These are phyloP conservation scores for Acronicta alni DNA, from an alignment of 2,888 invertebrate genomes.

Conservation along the genomic window DNA sequence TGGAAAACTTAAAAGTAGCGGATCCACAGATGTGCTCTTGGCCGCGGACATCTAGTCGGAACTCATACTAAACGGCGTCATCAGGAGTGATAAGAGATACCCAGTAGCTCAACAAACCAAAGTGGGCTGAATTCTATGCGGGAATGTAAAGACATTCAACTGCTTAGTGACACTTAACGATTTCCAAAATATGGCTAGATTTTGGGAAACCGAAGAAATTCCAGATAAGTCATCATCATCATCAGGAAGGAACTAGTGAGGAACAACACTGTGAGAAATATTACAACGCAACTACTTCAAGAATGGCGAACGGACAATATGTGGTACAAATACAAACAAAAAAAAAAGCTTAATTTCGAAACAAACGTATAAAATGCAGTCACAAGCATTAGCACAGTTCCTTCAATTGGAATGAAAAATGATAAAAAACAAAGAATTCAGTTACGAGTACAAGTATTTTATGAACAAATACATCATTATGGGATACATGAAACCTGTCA, in stretches of 20 bases:
- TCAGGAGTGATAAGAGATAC: constrained; percentile 5
- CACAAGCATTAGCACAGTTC: constrained; percentile 1
- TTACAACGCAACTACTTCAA: too few species aligned
- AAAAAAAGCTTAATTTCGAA: too few species aligned
- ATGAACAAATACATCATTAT: constrained; percentile 15
- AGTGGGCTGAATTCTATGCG: constrained; percentile 6
- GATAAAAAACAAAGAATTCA: constrained; percentile 5
- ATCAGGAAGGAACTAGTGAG: too few species aligned
- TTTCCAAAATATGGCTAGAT: too few species aligned
- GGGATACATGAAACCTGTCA: constrained; percentile 15
- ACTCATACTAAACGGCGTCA: constrained; percentile 10
- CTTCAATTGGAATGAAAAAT: constrained; percentile 13
- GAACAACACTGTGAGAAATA: too few species aligned
- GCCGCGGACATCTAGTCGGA: constrained; percentile 11
- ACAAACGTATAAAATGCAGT: too few species aligned
- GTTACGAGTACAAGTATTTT: constrained; percentile 1
- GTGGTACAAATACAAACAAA: too few species aligned
- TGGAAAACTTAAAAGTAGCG: constrained; percentile 19
- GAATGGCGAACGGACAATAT: too few species aligned
- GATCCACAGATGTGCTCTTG: constrained; percentile 18
- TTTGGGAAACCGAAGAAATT: too few species aligned
- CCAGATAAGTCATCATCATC: too few species aligned
- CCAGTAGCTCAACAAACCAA: constrained; percentile 14
- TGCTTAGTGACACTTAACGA: too few species aligned
- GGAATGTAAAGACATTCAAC: too few species aligned